Percentiles rank a stretch among this genome's conserved stretches.
Conservation (phyloP, 2,888 invertebrate species). For the Diplolepis rosae region DNA sequence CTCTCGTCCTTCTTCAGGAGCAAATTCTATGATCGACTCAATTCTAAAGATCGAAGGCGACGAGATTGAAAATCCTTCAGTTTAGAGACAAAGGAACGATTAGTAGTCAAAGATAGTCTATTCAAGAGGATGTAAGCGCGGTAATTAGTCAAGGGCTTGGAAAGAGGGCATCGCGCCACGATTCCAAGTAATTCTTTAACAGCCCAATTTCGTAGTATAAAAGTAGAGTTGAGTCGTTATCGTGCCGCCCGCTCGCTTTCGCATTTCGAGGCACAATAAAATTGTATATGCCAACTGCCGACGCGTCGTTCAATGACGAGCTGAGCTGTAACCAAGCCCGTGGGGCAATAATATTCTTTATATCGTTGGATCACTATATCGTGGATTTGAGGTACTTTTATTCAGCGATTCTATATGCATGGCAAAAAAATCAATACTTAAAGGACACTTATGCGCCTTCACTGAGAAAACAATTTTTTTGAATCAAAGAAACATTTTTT, state of each 20-base stretch:
- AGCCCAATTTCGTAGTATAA: slow-evolving; percentile 68
- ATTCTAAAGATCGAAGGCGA: slow-evolving; percentile 48
- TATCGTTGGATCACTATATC: background rate
- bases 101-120: slow-evolving; percentile 28
- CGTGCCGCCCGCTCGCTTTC: slow-evolving; percentile 52
- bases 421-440: slow-evolving; percentile 15
- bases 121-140: slow-evolving; percentile 24
- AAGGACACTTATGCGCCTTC: too few species aligned
- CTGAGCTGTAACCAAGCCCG: slow-evolving; percentile 44
- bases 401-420: slow-evolving; percentile 10
- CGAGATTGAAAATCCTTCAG: slow-evolving; percentile 11
- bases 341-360: slow-evolving; percentile 43
- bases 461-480: too few species aligned
- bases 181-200: slow-evolving; percentile 66
- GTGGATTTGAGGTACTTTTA: background rate
- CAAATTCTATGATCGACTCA: slow-evolving; percentile 71
- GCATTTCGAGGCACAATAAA: slow-evolving; percentile 56
- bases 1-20: slow-evolving; percentile 48
- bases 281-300: slow-evolving; percentile 45
- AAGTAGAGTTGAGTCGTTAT: slow-evolving; percentile 51
- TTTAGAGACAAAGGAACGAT: slow-evolving; percentile 28
- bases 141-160: slow-evolving; percentile 20
- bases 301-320: slow-evolving; percentile 40
- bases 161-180: slow-evolving; percentile 35
- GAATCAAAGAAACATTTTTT: too few species aligned